Evolutionary conservation across 2,888 invertebrate genomes (phyloP).

Genomic region (Epirrhoe tristata): DNA sequence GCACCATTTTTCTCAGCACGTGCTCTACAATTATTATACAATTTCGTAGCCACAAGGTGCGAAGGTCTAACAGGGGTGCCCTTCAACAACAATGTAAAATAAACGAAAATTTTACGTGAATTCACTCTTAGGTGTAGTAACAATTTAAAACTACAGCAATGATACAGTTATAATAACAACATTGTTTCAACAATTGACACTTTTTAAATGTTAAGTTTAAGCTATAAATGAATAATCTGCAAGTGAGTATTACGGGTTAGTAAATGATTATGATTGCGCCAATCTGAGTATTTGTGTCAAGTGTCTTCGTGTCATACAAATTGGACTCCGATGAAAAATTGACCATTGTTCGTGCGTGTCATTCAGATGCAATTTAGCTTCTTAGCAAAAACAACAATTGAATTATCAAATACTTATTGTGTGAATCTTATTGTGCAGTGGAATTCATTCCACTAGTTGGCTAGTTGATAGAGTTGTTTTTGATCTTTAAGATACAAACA

Average conservation of each 20-base stretch:
- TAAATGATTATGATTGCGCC: background rate
- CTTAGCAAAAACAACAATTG: conserved; percentile 39
- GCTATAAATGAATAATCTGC: too few relatives aligned
- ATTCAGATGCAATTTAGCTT: conserved; percentile 27
- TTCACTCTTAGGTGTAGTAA: background rate
- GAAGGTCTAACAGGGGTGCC: conserved; percentile 13
- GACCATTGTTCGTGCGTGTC: conserved; percentile 39
- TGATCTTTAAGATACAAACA: background rate
- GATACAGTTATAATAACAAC: background rate
- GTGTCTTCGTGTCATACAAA: conserved; percentile 42
- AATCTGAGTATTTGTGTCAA: conserved; percentile 38
- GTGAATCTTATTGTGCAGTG: conserved; percentile 18
- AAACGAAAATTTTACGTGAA: background rate
- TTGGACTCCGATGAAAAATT: conserved; percentile 41
- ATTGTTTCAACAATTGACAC: too few relatives aligned
- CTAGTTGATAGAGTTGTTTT: background rate
- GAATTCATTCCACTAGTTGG: background rate
- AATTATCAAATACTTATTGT: conserved; percentile 35
- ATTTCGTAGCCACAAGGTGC: conserved; percentile 27
- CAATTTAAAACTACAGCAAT: background rate
- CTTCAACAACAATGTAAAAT: conserved; percentile 24
- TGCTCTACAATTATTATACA: conserved; percentile 22
- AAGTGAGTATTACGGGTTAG: background rate
- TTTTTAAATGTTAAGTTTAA: too few relatives aligned
- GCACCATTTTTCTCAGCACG: conserved; percentile 20